Evolutionary conservation across 1,140 invertebrate species (phyloP), one percentile per base, ranked within the genome.

Genomic region (Notospermus geniculatus): DNA sequence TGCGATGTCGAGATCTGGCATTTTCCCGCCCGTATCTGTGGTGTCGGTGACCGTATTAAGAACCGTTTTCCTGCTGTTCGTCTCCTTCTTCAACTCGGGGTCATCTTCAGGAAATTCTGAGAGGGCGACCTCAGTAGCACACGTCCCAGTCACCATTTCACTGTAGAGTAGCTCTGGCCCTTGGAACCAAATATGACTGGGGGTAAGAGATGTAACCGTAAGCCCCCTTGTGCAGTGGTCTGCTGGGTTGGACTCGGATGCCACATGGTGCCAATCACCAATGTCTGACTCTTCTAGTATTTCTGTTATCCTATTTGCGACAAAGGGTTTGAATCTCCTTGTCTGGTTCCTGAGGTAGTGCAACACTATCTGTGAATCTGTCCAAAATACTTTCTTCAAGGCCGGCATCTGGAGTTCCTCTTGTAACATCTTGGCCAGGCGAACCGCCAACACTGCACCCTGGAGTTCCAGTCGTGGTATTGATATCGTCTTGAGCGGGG

Each of bases 231-330:
- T 55, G 23, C 43, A 29, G 19, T 53, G 5, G 62, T 72, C 69
- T 11, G 68, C 71, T 11, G 70, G 71, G 62, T 76, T 76, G 2
- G 63, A 22, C n/a, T 46, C 22, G 7, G 69, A 66, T 0, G 57
- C 25, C 13, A 77, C 66, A 46, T 77, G 64, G 27, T 58, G 2
- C 73, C 71, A 80, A 7, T 66, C 46, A 0, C 63, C 57, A 13
- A 45, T 9, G 7, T 58, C 25, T 0, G 70, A 67, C 0, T 22
- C 60, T 17, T 60, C 56, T 58, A 71, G 74, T 39, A 83, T 82
- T 69, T 79, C 67, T 5, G 63, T n/a, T n/a, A n/a, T n/a, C n/a
- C n/a, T n/a, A n/a, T n/a, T n/a, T n/a, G n/a, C n/a, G n/a, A n/a
- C n/a, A n/a, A n/a, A n/a, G n/a, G n/a, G n/a, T n/a, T n/a, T n/a